Base-by-base conservation (phyloP, 2,113 vertebrate species). In the Trematocara marginatum region DNA sequence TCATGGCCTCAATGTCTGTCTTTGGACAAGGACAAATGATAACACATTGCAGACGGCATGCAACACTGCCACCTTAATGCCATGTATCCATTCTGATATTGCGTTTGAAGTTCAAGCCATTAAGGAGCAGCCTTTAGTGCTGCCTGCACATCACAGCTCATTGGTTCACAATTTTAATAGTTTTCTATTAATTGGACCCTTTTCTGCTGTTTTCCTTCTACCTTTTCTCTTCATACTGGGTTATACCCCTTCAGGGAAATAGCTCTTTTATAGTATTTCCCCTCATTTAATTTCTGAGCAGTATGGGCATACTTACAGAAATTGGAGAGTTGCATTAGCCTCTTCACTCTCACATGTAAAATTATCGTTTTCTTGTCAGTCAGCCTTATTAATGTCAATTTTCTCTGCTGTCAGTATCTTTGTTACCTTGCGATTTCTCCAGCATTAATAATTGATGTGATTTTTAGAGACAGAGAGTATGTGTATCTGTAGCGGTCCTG, bases 11-110 rank as follows among this genome's bases (percentile, higher is more conserved):
- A 95, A 95, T 92, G 94, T 97, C 97, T 96, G 95, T 78, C 95
- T 94, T 20, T 92, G 95, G 97, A 97, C 97, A 97, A 97, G 97
- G 97, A 98, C 96, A 98, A 98, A 99, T 97, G 97, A 96, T 89
- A 90, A 91, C 95, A 93, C 96, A 95, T 96, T 96, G 94, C 91
- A 91, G 92, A 96, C 95, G 96, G 97, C 97, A 97, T 97, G 97
- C 97, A 96, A 97, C 96, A 94, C 94, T 97, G 96, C 94, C 96
- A 96, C 94, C 95, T 96, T 98, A 98, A 97, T 97, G 97, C 97
- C 96, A 97, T 90, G 91, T 97, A 97, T 98, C 97, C 97, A 94
- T 97, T 97, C 97, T 96, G 95, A 96, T 96, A 97, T 96, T 97
- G 94, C 96, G 88, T 97, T 96, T 96, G 96, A 97, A 94, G 93